These are phyloP conservation scores for Ptychodera flava DNA, from an alignment of 35 echinoderm and acorn worm genomes.

Conservation along the genomic window DNA sequence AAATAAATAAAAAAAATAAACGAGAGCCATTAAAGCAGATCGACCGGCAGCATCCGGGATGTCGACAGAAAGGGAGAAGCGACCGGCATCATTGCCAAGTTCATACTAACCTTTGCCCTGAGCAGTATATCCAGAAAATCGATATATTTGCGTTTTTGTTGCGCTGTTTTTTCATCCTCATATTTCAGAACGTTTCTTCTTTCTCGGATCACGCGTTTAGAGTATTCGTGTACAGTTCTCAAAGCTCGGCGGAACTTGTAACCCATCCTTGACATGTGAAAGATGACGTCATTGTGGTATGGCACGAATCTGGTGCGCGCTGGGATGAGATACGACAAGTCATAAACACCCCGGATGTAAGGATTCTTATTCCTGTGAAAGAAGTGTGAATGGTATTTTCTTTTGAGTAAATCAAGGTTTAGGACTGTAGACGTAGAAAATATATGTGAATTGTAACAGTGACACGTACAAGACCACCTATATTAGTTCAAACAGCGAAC, in stretches of 20 bases:
- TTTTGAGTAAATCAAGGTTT: too few species aligned
- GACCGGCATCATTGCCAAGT: too few species aligned
- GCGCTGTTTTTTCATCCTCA: background rate
- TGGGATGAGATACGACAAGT: constrained; percentile 3
- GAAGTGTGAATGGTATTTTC: too few species aligned
- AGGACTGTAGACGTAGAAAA: too few species aligned
- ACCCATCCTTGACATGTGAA: constrained; percentile 10
- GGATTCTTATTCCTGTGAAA: background rate
- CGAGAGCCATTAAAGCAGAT: too few species aligned
- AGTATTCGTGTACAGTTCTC: constrained; percentile 18
- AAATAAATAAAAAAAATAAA: too few species aligned
- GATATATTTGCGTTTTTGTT: constrained; percentile 9
- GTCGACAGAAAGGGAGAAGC: too few species aligned
- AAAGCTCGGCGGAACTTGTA: background rate
- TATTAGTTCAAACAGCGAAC: too few species aligned
- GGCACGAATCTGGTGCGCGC: constrained; percentile 12
- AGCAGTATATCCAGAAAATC: constrained; percentile 45
- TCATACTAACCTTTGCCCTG: constrained; percentile 33
- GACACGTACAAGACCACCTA: too few species aligned
- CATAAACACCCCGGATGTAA: constrained; percentile 23
- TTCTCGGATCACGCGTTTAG: constrained; percentile 11
- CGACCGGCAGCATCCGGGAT: too few species aligned
- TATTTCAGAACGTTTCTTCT: background rate
- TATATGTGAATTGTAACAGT: too few species aligned
- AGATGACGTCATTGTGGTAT: constrained; percentile 36